Evolutionary conservation across 2,113 vertebrate genomes (phyloP).

Genomic region (Ptilorrhoa leucosticta): DNA sequence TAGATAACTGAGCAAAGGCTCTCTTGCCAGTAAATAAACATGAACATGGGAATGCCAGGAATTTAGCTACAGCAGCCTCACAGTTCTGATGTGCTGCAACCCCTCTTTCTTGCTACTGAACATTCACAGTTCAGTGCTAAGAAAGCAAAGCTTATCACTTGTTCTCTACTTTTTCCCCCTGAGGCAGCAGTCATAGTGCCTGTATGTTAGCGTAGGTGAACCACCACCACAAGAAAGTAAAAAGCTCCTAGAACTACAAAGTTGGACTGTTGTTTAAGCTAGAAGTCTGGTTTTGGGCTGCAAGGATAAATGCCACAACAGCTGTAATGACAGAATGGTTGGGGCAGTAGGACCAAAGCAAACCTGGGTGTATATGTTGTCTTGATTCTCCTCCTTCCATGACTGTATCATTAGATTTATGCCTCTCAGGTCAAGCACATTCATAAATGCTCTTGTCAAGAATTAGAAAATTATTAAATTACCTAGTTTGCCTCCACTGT

Average conservation of each 20-base stretch:
- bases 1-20: background rate
- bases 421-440: background rate
- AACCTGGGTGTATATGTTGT: background rate
- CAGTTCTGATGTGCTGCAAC: background rate
- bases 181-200: background rate
- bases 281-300: background rate
- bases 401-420: background rate
- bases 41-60: background rate
- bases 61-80: background rate
- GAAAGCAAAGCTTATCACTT: background rate
- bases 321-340: background rate
- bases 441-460: background rate
- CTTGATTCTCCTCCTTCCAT: background rate
- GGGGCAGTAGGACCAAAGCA: background rate
- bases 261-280: background rate
- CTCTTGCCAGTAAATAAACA: background rate
- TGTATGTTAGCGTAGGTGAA: accelerated
- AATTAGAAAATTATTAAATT: background rate
- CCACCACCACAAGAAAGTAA: background rate
- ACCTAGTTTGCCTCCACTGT: background rate
- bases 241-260: background rate
- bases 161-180: background rate
- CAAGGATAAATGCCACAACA: background rate
- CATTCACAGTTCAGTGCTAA: background rate
- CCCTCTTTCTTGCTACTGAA: background rate